These are phyloP conservation scores for Cyanoramphus novaezelandiae DNA, from an alignment of 2,113 vertebrate species.

Conservation along the genomic window DNA sequence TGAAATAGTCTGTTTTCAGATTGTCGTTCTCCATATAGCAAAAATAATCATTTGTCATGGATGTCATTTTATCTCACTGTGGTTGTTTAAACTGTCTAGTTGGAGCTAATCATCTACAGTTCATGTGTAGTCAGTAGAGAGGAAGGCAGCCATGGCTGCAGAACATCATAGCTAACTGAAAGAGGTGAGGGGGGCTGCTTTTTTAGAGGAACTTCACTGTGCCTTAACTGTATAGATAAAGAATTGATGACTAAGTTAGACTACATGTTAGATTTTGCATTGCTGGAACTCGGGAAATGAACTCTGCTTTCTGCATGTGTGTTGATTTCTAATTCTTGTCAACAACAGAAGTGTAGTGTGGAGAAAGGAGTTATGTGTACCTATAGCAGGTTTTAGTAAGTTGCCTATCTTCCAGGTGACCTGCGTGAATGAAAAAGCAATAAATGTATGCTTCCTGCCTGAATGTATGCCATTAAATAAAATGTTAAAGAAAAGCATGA, in stretches of 20 bases:
- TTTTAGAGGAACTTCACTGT: not conserved
- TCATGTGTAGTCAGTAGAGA: not conserved
- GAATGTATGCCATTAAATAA: not conserved
- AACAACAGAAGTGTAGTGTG: not conserved
- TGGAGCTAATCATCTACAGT: not conserved
- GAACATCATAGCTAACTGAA: rapidly evolving
- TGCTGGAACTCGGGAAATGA: not conserved
- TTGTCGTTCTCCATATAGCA: not conserved
- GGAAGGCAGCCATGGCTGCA: not conserved
- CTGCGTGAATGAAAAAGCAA: not conserved
- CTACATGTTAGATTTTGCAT: not conserved
- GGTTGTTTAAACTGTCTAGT: not conserved
- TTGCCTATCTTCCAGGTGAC: not conserved
- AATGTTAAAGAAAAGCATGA: not conserved
- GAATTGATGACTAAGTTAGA: not conserved
- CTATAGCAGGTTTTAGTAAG: not conserved
- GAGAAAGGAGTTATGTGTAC: not conserved
- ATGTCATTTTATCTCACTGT: not conserved
- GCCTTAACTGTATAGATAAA: not conserved
- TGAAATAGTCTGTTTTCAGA: not conserved
- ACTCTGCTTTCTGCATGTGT: not conserved
- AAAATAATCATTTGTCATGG: not conserved
- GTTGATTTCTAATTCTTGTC: not conserved
- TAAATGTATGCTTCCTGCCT: not conserved
- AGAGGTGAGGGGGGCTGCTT: not conserved